A percentile compares a stretch with the other conserved stretches of the same genome.
Conservation (phyloP, 35 echinoderm and acorn worm species). For the Antedon bifida region DNA sequence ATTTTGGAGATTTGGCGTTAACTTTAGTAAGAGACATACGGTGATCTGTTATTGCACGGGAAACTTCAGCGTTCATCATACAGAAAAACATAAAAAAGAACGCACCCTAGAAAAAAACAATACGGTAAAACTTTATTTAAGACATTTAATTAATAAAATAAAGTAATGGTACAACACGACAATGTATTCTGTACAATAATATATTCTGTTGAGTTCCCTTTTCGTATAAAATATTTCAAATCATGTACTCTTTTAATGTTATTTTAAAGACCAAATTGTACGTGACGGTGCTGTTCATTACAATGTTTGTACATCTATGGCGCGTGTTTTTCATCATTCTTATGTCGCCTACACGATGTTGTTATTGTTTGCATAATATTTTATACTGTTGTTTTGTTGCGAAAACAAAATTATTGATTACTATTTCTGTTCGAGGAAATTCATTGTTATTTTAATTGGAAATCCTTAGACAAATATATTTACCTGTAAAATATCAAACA, state of each 20-base stretch:
- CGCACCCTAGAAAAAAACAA: slow-evolving; percentile 47
- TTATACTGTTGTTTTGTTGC: too few relatives aligned
- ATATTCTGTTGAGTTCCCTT: background rate
- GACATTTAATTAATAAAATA: background rate
- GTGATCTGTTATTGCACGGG: slow-evolving; percentile 45
- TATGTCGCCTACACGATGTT: too few relatives aligned
- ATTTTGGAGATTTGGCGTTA: slow-evolving; percentile 35
- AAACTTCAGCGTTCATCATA: slow-evolving; percentile 66
- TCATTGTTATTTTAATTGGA: too few relatives aligned
- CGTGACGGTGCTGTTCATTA: too few relatives aligned
- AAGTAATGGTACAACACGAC: background rate
- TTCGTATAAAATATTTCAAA: background rate
- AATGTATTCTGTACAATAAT: background rate
- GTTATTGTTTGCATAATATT: too few relatives aligned
- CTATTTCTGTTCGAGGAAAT: too few relatives aligned
- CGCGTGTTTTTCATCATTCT: too few relatives aligned
- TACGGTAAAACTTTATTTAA: background rate
- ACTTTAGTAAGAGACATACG: slow-evolving; percentile 47
- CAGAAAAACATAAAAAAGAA: slow-evolving; percentile 99
- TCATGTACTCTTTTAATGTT: background rate
- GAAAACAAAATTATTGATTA: too few relatives aligned
- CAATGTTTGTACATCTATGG: too few relatives aligned
- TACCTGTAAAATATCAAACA: slow-evolving; percentile 95
- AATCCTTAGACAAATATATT: too few relatives aligned
- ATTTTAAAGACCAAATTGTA: too few relatives aligned